Conservation (phyloP, 2,797 vertebrate genomes). For the Melanotaenia boesemani region DNA sequence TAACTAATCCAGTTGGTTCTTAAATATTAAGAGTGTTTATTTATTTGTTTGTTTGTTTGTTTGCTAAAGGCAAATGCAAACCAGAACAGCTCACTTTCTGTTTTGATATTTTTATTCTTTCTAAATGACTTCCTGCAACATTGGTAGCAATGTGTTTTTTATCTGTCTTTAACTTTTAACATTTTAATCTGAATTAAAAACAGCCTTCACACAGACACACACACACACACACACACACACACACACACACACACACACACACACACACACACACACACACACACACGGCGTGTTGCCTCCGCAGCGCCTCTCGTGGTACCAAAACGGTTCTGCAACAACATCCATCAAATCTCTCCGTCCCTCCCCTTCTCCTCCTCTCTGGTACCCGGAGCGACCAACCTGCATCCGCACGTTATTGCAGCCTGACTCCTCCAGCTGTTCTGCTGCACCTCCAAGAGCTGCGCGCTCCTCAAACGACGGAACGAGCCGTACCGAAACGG, state of each 20-base stretch:
- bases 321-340: slow-evolving; percentile 56
- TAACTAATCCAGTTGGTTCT: too few relatives aligned
- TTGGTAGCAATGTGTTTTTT: background rate
- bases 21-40: too few relatives aligned
- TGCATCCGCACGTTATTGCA: slow-evolving; percentile 31
- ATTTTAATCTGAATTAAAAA: background rate
- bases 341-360: slow-evolving; percentile 19
- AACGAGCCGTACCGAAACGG: slow-evolving; percentile 26
- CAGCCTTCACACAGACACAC: background rate
- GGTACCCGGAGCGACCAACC: slow-evolving; percentile 51
- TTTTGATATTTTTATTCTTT: too few relatives aligned
- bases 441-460: slow-evolving; percentile 26
- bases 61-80: too few relatives aligned
- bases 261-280: background rate
- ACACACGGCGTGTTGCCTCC: background rate
- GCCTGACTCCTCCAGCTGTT: slow-evolving; percentile 58
- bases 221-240: background rate
- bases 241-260: too few relatives aligned
- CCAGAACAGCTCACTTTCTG: too few relatives aligned
- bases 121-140: too few relatives aligned
- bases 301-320: slow-evolving; percentile 31
- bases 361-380: slow-evolving; percentile 21
- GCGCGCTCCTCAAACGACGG: background rate
- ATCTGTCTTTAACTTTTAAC: background rate
- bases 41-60: too few relatives aligned